Evolutionary conservation across 2,113 vertebrate genomes (phyloP), one percentile per base, ranked within the genome.

Genomic region (Caretta caretta): DNA sequence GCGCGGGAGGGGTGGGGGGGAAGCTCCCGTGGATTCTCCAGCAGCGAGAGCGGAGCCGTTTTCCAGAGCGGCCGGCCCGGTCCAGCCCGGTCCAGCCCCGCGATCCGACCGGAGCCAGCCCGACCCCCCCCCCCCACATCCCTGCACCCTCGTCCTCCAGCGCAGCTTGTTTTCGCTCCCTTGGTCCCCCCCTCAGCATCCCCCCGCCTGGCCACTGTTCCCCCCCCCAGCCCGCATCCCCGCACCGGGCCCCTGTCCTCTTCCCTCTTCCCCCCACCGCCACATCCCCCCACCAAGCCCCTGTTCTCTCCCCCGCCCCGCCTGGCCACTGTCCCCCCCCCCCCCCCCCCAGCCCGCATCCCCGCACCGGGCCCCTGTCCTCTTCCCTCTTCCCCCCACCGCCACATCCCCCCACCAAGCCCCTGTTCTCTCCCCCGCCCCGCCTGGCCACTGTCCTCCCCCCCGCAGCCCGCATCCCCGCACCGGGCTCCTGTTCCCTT

Each of bases 101-200:
- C 87, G 7, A 80, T 49, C 35, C 13, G 93, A 91, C 95, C 96
- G 76, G 96, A 93, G 89, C 94, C 95, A 76, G 89, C 93, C 92
- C 35, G 95, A 90, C 57, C 94, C 95, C 95, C 89, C 49, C 38
- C 38, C 38, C 38, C 38, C 38, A 38, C 88, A 24, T 51, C 35
- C 53, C 93, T 92, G 90, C 95, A 94, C 95, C 81, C 38, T 86
- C 95, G 91, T 90, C 93, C 65, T 86, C 88, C 80, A 80, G 82
- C 96, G 29, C 62, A 6, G 31, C 31, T 35, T 31, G 14, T 65
- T 29, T 12, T n/a, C 14, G 13, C 62, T n/a, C 31, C 31, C 29
- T 12, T 13, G 42, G 4, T 11, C 62, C 56, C 80, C 81, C 76
- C 22, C 38, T 20, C 13, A 59, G 86, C 93, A 84, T 50, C 87